Base-by-base conservation (phyloP, 2,113 vertebrate species). In the Mus pahari region DNA sequence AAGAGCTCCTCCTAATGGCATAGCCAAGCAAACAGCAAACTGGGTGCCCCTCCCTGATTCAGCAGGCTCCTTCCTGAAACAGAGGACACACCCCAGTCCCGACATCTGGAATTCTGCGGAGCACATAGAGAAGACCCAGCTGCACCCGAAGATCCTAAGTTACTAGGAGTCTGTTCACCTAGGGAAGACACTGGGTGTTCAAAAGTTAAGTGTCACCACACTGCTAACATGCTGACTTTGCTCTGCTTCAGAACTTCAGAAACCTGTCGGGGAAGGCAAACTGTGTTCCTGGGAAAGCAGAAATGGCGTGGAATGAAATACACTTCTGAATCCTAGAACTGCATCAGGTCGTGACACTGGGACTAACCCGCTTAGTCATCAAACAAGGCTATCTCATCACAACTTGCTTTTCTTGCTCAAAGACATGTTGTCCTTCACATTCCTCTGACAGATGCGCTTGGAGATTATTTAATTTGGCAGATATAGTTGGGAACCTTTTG, bases 1-100 rank as follows among this genome's bases (percentile, higher is more conserved):
- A 19, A 95, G 75, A 91, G 96, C 75, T 74, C 94, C 81, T 92
- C 82, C 91, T 94, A 58, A 90, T 89, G 79, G 89, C 58, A 11
- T 0, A 92, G 45, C 70, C 68, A 86, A 71, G 45, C 45, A 66
- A 78, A 10, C 17, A 58, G 17, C 11, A 42, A 26, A 24, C 48
- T 58, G 33, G 87, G 55, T 22, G 16, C 3, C 28, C 5, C 20
- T 20, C 11, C 39, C 16, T 55, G 31, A 62, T 58, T 79, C 55
- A 60, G 39, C n/a, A n/a, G 71, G 62, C 33, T 70, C 28, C 33
- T 77, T 28, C 2, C 36, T 8, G 55, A 31, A 26, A 3, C 12
- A 7, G 22, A 1, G 4, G 68, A 12, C 3, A 45, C 33, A 36
- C 10, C 6, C 19, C 0, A 55, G 33, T 31, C 31, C 6, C 22